These are phyloP conservation scores for Steatocranus sp. DNA, from an alignment of 2,797 vertebrate species.

Conservation along the genomic window DNA sequence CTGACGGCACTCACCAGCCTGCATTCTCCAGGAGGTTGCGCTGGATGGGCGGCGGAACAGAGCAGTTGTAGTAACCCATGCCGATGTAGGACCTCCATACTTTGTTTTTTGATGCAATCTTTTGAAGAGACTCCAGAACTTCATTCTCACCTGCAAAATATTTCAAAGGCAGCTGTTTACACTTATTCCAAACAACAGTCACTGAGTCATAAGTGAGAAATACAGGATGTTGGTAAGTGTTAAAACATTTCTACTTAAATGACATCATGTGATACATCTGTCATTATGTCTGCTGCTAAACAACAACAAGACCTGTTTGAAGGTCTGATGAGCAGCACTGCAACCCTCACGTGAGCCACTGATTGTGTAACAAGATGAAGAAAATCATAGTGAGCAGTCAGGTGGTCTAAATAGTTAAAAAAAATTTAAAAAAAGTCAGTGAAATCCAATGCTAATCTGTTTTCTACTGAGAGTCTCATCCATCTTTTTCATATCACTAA, in stretches of 20 bases:
- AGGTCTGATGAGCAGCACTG: not conserved
- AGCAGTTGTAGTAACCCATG: constrained; percentile 99
- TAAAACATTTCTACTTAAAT: not conserved
- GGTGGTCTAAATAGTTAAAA: not conserved
- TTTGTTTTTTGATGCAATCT: constrained; percentile 90
- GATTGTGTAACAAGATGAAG: not conserved
- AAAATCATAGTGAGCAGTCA: not conserved
- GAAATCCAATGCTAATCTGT: not conserved
- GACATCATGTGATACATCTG: not conserved
- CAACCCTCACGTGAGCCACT: not conserved
- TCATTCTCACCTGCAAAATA: constrained; percentile 91
- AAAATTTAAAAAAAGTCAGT: not conserved
- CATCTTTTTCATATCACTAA: not conserved
- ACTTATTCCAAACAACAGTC: not conserved
- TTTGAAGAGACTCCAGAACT: constrained; percentile 83
- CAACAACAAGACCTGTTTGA: not conserved
- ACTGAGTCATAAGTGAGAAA: not conserved
- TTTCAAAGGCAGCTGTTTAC: not conserved
- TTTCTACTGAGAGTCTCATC: not conserved
- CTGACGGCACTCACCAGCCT: constrained; percentile 84
- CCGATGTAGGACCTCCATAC: constrained; percentile 97
- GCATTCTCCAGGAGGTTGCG: constrained; percentile 94
- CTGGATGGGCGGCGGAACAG: constrained; percentile 86
- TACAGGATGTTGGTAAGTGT: not conserved
- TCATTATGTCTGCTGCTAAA: not conserved